These are phyloP conservation scores for Vesta saturnalis DNA, from an alignment of 2,888 invertebrate genomes.

Conservation along the genomic window DNA sequence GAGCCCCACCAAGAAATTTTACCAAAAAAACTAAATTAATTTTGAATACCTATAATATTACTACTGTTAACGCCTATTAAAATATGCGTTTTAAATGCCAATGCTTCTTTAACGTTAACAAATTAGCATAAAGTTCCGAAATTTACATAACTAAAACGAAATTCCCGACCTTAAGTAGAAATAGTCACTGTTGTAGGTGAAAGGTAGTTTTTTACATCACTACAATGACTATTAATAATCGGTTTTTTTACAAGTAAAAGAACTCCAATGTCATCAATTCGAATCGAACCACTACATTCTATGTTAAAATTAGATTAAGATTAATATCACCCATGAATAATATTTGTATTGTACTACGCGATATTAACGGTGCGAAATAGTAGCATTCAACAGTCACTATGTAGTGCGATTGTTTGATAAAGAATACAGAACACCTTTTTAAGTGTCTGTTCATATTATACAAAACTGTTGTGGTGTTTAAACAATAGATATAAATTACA, in stretches of 20 bases:
- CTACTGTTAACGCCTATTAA: too few species aligned
- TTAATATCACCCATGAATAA: too few species aligned
- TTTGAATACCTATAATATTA: too few species aligned
- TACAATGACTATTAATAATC: constrained; percentile 1
- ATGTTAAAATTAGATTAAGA: too few species aligned
- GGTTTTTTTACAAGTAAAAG: neutral
- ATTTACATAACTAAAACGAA: neutral
- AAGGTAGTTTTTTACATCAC: neutral
- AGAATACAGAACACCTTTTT: too few species aligned
- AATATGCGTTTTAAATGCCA: too few species aligned
- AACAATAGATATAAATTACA: constrained; percentile 2
- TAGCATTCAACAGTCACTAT: neutral
- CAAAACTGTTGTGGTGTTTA: neutral
- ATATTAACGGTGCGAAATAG: too few species aligned
- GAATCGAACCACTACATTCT: neutral
- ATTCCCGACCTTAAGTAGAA: neutral
- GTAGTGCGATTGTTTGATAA: neutral
- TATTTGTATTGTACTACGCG: too few species aligned
- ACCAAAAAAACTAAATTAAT: too few species aligned
- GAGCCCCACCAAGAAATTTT: too few species aligned
- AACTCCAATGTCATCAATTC: neutral
- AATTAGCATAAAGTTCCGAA: neutral
- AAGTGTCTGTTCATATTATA: too few species aligned
- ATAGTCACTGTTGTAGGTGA: neutral
- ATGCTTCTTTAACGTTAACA: too few species aligned